A percentile compares a stretch with the other conserved stretches of the same genome.
These are phyloP conservation scores for Cephus nigrinus DNA, from an alignment of 2,888 invertebrate species.

Conservation along the genomic window DNA sequence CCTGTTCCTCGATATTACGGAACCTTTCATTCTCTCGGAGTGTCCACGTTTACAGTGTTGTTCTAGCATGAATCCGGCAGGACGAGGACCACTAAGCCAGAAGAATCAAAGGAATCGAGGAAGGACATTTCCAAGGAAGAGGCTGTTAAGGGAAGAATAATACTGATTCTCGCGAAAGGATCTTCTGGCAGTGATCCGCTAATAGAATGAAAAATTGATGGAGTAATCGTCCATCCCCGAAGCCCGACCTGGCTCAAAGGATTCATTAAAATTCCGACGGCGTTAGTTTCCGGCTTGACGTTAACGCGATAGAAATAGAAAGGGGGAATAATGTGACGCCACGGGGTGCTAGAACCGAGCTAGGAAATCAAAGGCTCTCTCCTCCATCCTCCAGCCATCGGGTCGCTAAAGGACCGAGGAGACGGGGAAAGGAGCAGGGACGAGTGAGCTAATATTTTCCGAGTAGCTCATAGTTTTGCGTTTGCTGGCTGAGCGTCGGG, in stretches of 20 bases:
- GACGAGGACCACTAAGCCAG: neutral
- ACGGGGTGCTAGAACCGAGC: neutral
- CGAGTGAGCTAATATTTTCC: conserved; percentile 30
- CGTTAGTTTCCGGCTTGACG: conserved; percentile 7
- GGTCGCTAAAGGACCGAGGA: neutral
- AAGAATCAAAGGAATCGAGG: too few relatives aligned
- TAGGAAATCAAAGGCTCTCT: neutral
- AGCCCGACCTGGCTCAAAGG: neutral
- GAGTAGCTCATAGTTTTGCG: conserved; percentile 23
- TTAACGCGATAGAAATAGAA: conserved; percentile 18
- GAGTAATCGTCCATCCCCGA: neutral
- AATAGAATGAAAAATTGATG: neutral
- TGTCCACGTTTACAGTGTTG: neutral
- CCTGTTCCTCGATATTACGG: neutral
- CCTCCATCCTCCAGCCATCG: neutral
- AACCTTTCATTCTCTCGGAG: neutral
- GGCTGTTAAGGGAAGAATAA: neutral
- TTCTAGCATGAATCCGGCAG: neutral
- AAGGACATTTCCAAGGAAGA: neutral
- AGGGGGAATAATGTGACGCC: conserved; percentile 1
- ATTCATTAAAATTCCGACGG: neutral
- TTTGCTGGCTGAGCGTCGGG: neutral
- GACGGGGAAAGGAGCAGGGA: conserved; percentile 6
- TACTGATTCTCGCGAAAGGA: neutral
- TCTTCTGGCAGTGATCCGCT: neutral